A percentile compares a stretch with the other conserved stretches of the same genome.
phyloP scores from a whole-genome alignment of 2,797 vertebrate species.

The Xerus rutilus region DNA sequence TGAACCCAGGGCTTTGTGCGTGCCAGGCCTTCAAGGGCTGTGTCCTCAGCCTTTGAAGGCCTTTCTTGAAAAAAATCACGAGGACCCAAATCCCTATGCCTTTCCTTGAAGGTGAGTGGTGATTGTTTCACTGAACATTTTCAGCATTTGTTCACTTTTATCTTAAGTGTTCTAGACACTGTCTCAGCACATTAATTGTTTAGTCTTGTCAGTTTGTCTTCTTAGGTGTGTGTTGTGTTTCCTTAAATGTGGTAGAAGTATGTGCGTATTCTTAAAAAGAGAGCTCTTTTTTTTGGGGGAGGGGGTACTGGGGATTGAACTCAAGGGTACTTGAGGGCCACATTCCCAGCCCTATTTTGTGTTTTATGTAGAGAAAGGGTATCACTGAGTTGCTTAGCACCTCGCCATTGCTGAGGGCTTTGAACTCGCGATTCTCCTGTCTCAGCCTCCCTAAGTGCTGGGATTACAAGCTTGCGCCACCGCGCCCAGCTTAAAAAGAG shows the following conservation, averaged over 20 bases:
- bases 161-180: not conserved
- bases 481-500: not conserved
- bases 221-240: constrained; percentile 31
- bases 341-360: no score
- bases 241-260: not conserved
- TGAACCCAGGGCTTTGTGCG: no score
- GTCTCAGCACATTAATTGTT: constrained; percentile 32
- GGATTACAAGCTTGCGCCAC: no score
- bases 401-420: no score
- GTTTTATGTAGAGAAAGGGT: no score
- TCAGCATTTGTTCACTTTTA: constrained; percentile 24
- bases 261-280: constrained; percentile 55
- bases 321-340: no score
- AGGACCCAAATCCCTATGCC: constrained; percentile 32
- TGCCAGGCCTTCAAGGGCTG: no score
- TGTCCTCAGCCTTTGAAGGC: not conserved
- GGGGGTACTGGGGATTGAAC: no score
- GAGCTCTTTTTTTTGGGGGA: not conserved
- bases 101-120: constrained; percentile 63
- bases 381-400: no score
- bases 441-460: no score
- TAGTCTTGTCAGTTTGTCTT: constrained; percentile 31
- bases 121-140: constrained; percentile 49
- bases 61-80: constrained; percentile 59
- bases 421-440: no score